Evolutionary conservation across 2,113 vertebrate species (phyloP).

Genomic region (Peucedramus taeniatus): DNA sequence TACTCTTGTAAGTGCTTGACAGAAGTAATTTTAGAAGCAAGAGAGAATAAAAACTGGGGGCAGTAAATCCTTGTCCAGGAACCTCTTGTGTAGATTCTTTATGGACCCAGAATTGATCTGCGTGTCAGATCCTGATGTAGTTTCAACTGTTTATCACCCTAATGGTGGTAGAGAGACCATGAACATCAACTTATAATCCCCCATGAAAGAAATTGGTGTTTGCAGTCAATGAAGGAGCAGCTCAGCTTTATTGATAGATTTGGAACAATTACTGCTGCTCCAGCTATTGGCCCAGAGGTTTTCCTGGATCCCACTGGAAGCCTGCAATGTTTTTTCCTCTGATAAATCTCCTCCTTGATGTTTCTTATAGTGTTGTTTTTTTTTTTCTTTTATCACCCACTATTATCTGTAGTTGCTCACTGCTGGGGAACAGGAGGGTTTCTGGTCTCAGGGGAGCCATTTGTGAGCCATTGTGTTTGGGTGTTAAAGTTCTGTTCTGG

Average conservation of each 20-base stretch:
- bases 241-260: conserved; percentile 71
- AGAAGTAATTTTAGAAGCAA: conserved; percentile 80
- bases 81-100: conserved; percentile 77
- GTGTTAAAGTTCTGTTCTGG: background rate
- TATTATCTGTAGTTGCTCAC: background rate
- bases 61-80: conserved; percentile 73
- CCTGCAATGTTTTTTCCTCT: background rate
- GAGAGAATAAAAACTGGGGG: conserved; percentile 75
- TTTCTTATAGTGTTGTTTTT: background rate
- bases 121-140: conserved; percentile 77
- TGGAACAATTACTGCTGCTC: conserved; percentile 69
- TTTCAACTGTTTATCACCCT: conserved; percentile 81
- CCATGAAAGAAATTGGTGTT: conserved; percentile 72
- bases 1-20: conserved; percentile 75
- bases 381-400: background rate
- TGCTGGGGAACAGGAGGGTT: background rate
- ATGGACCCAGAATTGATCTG: conserved; percentile 82
- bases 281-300: conserved; percentile 60
- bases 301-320: conserved; percentile 30
- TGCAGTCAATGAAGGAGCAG: conserved; percentile 69
- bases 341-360: conserved; percentile 31
- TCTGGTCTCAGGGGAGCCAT: background rate
- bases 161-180: conserved; percentile 67
- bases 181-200: conserved; percentile 71
- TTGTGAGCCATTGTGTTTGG: background rate